Evolutionary conservation across 2,888 invertebrate genomes (phyloP).

Genomic region (Mythimna vitellina): DNA sequence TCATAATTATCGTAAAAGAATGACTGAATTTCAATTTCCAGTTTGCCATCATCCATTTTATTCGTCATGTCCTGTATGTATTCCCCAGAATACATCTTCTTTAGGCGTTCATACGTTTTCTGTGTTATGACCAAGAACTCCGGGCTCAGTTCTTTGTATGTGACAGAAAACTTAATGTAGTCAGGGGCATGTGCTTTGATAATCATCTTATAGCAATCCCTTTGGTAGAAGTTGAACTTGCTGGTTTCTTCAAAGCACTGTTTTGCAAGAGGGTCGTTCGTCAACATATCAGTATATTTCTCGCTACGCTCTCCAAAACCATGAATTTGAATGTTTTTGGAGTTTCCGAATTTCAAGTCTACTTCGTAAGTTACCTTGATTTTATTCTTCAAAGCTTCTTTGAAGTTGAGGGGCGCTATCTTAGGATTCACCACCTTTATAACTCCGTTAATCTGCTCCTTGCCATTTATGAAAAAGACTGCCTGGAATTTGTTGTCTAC

Average conservation of each 20-base stretch:
- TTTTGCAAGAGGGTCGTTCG: slow-evolving; percentile 82
- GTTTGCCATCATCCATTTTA: slow-evolving; percentile 80
- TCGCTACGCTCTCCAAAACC: slow-evolving; percentile 87
- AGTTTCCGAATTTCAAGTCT: slow-evolving; percentile 88
- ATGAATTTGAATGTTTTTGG: slow-evolving; percentile 81
- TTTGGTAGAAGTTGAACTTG: slow-evolving; percentile 89
- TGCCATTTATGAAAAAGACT: slow-evolving; percentile 83
- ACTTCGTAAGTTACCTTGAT: slow-evolving; percentile 85
- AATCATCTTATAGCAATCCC: slow-evolving; percentile 90
- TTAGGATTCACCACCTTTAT: slow-evolving; percentile 85
- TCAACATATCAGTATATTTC: slow-evolving; percentile 85
- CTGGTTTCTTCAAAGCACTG: slow-evolving; percentile 88
- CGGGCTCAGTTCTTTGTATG: slow-evolving; percentile 87
- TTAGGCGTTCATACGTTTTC: slow-evolving; percentile 81
- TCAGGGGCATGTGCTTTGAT: slow-evolving; percentile 90
- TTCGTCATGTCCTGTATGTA: slow-evolving; percentile 85
- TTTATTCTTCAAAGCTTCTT: slow-evolving; percentile 88
- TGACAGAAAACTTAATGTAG: slow-evolving; percentile 82
- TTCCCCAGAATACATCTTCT: slow-evolving; percentile 76
- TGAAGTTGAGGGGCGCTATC: slow-evolving; percentile 87
- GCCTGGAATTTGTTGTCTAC: slow-evolving; percentile 90
- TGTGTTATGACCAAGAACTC: slow-evolving; percentile 81
- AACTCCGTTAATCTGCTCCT: slow-evolving; percentile 86
- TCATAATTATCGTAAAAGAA: slow-evolving; percentile 83
- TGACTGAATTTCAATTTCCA: slow-evolving; percentile 86